A percentile compares a stretch with the other conserved stretches of the same genome.
Evolutionary conservation across 2,888 invertebrate genomes (phyloP).

Genomic region (Mactromeris polynyma): DNA sequence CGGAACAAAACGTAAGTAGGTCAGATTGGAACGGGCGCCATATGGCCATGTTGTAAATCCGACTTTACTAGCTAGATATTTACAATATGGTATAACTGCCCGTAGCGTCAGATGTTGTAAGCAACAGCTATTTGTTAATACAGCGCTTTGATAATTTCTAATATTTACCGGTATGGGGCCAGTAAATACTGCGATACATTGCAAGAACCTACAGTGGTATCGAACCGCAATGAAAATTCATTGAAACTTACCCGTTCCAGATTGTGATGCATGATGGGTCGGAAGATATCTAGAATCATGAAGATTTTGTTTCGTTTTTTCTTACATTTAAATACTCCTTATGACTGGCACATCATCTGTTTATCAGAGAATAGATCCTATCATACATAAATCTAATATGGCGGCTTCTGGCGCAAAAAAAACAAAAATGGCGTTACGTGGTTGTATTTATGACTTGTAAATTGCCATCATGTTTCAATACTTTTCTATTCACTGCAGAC

Average conservation of each 20-base stretch:
- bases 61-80: slow-evolving; percentile 41
- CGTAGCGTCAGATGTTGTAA: background rate
- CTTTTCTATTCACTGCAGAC: background rate
- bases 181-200: background rate
- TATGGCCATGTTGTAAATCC: slow-evolving; percentile 51
- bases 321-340: background rate
- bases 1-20: slow-evolving; percentile 26
- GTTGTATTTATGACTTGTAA: background rate
- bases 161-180: background rate
- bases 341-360: background rate
- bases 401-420: background rate
- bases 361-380: background rate
- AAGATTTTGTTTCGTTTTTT: slow-evolving; percentile 9
- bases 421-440: slow-evolving; percentile 3
- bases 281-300: background rate
- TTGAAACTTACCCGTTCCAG: background rate
- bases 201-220: background rate
- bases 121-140: background rate
- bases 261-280: background rate
- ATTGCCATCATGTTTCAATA: background rate
- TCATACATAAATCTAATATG: background rate
- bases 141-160: slow-evolving; percentile 8
- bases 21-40: slow-evolving; percentile 38
- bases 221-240: background rate
- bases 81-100: slow-evolving; percentile 37